phyloP scores from a whole-genome alignment of 1,140 invertebrate genomes.

The Tribolium castaneum region DNA sequence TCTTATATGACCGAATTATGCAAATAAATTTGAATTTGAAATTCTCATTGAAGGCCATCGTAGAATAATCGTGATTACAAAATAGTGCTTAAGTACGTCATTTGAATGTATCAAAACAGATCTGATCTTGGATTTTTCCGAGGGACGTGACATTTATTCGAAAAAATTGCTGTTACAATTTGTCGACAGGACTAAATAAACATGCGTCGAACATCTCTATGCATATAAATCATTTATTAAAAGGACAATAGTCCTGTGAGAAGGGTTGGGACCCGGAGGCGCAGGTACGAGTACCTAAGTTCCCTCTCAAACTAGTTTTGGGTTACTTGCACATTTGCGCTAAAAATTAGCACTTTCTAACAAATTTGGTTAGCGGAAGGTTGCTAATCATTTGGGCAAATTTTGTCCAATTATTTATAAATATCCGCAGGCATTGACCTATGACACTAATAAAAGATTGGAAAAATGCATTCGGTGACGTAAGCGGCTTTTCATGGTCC shows the following conservation, averaged over 20 bases:
- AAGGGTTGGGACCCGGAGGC: neutral
- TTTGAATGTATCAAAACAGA: constrained; percentile 21
- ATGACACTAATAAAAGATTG: constrained; percentile 12
- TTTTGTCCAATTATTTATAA: constrained; percentile 16
- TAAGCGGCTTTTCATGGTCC: constrained; percentile 9
- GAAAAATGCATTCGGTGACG: constrained; percentile 20
- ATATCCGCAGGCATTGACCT: constrained; percentile 26
- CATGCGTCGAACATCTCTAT: constrained; percentile 45
- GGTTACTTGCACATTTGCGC: neutral
- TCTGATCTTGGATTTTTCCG: constrained; percentile 1
- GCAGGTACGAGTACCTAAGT: neutral
- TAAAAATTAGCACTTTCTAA: constrained; percentile 19
- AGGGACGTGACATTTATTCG: constrained; percentile 10
- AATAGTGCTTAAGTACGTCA: neutral
- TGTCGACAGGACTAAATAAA: constrained; percentile 46
- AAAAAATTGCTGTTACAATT: constrained; percentile 40
- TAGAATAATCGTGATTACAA: constrained; percentile 11
- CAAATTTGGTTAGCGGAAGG: neutral
- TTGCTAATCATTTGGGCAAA: neutral
- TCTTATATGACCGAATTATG: constrained; percentile 20
- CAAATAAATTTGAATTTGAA: constrained; percentile 33
- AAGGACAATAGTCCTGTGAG: constrained; percentile 11
- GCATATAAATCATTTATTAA: constrained; percentile 48
- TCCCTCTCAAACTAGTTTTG: constrained; percentile 1
- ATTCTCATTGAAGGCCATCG: constrained; percentile 1